Evolutionary conservation across 2,797 vertebrate genomes (phyloP).

Genomic region (Chiloscyllium punctatum): DNA sequence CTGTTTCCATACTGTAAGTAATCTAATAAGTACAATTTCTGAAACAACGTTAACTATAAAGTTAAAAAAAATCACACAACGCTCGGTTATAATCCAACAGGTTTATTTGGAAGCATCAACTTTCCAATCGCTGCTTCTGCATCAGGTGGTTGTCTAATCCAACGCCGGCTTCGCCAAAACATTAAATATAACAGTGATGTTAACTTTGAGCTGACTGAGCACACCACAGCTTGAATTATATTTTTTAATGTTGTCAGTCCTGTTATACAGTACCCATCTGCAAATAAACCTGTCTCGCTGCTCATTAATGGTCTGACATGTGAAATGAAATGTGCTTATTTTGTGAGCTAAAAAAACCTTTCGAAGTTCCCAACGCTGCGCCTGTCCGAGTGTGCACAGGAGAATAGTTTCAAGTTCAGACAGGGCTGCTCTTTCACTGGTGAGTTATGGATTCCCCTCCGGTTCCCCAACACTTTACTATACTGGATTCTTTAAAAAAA

Average conservation of each 20-base stretch:
- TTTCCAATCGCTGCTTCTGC: too few species aligned
- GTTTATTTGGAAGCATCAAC: too few species aligned
- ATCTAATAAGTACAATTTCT: not conserved
- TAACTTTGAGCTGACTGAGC: not conserved
- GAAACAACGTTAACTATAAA: not conserved
- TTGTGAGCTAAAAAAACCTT: constrained; percentile 8
- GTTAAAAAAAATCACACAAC: too few species aligned
- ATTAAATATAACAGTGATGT: not conserved
- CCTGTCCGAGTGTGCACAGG: not conserved
- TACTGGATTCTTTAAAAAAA: not conserved
- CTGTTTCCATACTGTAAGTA: too few species aligned
- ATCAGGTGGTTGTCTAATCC: too few species aligned
- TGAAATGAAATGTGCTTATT: constrained; percentile 9
- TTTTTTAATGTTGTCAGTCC: not conserved
- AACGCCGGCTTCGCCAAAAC: too few species aligned
- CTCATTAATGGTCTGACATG: not conserved
- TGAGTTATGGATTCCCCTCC: not conserved
- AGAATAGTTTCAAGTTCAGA: constrained; percentile 19
- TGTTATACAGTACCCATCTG: not conserved
- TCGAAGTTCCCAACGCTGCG: not conserved
- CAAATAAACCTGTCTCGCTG: not conserved
- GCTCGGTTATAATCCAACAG: too few species aligned
- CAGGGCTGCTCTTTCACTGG: constrained; percentile 20
- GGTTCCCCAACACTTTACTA: not conserved
- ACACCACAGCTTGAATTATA: not conserved